Percentiles rank a stretch among this genome's conserved stretches.
Evolutionary conservation across 2,797 vertebrate species (phyloP).

Genomic region (Leptodactylus fallax): DNA sequence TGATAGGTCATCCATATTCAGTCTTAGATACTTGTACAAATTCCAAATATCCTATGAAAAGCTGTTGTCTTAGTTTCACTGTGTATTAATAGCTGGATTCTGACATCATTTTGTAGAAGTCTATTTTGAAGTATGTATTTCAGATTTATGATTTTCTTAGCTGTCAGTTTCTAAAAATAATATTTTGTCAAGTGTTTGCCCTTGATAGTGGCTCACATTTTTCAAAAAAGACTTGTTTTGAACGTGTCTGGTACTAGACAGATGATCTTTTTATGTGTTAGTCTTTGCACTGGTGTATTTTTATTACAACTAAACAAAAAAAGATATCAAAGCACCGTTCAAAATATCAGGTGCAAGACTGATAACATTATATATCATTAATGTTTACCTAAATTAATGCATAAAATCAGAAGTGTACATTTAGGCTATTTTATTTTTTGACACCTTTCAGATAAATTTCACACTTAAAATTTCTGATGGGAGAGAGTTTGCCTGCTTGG

Average conservation of each 20-base stretch:
- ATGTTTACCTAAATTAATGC: not conserved
- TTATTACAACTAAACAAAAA: constrained; percentile 15
- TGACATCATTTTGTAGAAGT: constrained; percentile 44
- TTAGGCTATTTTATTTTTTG: not conserved
- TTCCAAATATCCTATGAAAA: not conserved
- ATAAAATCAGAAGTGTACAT: too few species aligned
- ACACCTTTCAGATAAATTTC: not conserved
- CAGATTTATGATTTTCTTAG: constrained; percentile 34
- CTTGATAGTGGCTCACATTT: constrained; percentile 51
- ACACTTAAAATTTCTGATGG: not conserved
- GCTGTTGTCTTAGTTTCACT: not conserved
- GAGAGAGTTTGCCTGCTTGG: not conserved
- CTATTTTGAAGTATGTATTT: constrained; percentile 50
- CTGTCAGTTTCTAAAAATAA: constrained; percentile 56
- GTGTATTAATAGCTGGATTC: constrained; percentile 17
- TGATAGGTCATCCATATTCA: too few species aligned
- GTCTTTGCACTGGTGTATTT: constrained; percentile 15
- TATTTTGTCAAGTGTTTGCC: constrained; percentile 51
- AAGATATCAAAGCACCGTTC: not conserved
- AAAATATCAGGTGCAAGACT: not conserved
- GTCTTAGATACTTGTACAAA: not conserved
- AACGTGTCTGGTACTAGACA: constrained; percentile 46
- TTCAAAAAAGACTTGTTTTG: constrained; percentile 42
- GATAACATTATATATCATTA: not conserved
- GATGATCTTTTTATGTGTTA: constrained; percentile 32